Conservation (phyloP, 2,888 invertebrate species). For the Macrophya annulata region DNA sequence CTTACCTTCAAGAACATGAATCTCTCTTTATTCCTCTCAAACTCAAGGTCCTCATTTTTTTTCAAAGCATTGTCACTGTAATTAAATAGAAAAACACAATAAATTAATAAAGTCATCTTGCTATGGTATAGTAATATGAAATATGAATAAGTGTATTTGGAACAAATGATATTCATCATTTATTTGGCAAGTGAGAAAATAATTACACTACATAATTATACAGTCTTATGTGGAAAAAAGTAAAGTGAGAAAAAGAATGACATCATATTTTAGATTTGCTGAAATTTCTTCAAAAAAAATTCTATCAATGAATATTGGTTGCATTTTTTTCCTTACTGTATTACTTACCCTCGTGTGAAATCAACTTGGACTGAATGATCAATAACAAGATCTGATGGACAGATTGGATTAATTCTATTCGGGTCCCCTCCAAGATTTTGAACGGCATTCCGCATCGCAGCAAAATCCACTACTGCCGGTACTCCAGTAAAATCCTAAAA, state of each 20-base stretch:
- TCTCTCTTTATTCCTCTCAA: constrained; percentile 96
- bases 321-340: neutral
- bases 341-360: constrained; percentile 87
- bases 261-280: neutral
- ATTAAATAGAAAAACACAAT: constrained; percentile 67
- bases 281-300: constrained; percentile 46
- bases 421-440: constrained; percentile 93
- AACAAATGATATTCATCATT: neutral
- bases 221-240: neutral
- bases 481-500: constrained; percentile 96
- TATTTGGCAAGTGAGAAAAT: constrained; percentile 45
- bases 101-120: constrained; percentile 36
- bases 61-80: constrained; percentile 91
- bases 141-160: neutral
- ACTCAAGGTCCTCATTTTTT: constrained; percentile 97
- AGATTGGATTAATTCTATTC: constrained; percentile 96
- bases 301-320: constrained; percentile 25
- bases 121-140: neutral
- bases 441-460: constrained; percentile 98
- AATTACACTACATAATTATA: neutral
- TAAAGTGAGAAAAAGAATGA: neutral
- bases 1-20: constrained; percentile 96
- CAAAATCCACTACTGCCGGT: constrained; percentile 99
- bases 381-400: constrained; percentile 98
- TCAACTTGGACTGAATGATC: constrained; percentile 99